Conservation (phyloP, 2,888 invertebrate genomes). For the Andrena bucephala region DNA sequence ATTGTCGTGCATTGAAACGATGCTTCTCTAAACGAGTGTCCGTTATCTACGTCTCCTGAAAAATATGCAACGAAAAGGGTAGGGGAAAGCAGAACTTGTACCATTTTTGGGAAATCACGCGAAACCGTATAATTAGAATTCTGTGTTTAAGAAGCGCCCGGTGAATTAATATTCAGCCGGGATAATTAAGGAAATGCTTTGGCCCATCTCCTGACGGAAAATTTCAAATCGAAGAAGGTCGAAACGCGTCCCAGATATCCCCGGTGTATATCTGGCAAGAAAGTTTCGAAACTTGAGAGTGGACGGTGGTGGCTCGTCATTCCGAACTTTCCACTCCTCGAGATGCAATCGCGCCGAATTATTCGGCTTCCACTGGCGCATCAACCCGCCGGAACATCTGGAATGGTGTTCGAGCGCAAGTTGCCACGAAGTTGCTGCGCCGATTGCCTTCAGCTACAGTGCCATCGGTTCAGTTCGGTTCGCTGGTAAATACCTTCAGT, state of each 20-base stretch:
- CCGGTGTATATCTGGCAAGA: constrained; percentile 6
- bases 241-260: constrained; percentile 37
- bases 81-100: too few species aligned
- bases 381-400: not conserved
- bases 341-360: constrained; percentile 16
- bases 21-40: not conserved
- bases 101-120: too few species aligned
- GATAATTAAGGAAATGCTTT: not conserved
- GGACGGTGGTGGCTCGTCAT: not conserved
- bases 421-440: constrained; percentile 21
- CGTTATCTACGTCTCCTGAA: not conserved
- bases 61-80: not conserved
- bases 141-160: too few species aligned
- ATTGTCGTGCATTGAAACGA: not conserved
- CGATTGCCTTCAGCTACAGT: constrained; percentile 52
- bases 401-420: not conserved
- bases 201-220: not conserved
- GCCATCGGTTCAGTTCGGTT: not conserved
- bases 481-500: constrained; percentile 22
- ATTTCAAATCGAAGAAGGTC: constrained; percentile 13
- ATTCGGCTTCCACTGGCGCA: constrained; percentile 12
- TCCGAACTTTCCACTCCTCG: constrained; percentile 33
- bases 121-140: too few species aligned
- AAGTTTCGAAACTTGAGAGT: constrained; percentile 14
- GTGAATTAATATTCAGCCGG: not conserved